Evolutionary conservation across 2,113 vertebrate species (phyloP), one percentile per base, ranked within the genome.

Genomic region (Ammospiza caudacuta): DNA sequence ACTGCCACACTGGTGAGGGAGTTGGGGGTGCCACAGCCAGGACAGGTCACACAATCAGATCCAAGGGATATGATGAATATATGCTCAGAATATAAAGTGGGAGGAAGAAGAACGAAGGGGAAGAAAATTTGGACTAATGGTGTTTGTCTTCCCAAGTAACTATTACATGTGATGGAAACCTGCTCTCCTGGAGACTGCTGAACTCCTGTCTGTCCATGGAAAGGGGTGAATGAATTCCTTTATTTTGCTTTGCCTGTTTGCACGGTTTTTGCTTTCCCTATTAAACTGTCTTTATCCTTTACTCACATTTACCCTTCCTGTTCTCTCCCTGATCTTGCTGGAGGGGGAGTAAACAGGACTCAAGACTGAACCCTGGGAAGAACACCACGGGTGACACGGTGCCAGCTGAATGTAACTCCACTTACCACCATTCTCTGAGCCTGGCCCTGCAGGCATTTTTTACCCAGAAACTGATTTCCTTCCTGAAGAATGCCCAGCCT

Each of bases 331-430:
- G 72, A 31, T 35, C 52, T 35, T 58, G 5, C 25, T 43, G 54
- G 16, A 37, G 21, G 11, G 2, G 5, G 7, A 37, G 2, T 44
- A 67, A 51, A 59, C 16, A 67, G 35, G 52, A 29, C 31, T 31
- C 0, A 0, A 14, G 52, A 35, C 44, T 35, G 31, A 51, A 13
- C 21, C 21, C 25, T 59, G 31, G 44, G 21, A 35, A 55, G 20
- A 67, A 2, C 31, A 43, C 5, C 19, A 31, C 17, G 43, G 44
- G 25, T 51, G 43, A 31, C 62, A 35, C 2, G 0, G 9, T 22
- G 44, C 16, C 52, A 59, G 44, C 21, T 59, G 62, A 37, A 51
- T 31, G 14, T 15, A 37, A 18, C 11, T 77, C 31, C 44, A 33
- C 29, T 35, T 31, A 44, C 31, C 46, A 44, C 21, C 27, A 22